A percentile compares a stretch with the other conserved stretches of the same genome.
phyloP scores from a whole-genome alignment of 2,113 vertebrate species.

The Cettia cetti region DNA sequence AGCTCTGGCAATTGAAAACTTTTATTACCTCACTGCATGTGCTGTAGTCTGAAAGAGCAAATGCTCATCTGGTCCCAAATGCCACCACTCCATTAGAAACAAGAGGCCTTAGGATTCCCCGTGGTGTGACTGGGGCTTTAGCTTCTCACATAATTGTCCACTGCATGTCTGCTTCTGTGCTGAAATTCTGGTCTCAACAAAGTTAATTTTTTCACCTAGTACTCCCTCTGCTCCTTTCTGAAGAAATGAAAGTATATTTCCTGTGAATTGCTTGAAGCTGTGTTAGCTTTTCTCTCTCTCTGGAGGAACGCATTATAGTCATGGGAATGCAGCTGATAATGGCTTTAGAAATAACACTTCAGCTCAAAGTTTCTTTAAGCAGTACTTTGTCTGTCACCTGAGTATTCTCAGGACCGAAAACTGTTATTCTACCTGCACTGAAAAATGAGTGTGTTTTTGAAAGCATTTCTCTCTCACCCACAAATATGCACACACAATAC shows the following conservation, averaged over 20 bases:
- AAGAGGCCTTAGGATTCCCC: neutral
- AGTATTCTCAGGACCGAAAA: conserved; percentile 52
- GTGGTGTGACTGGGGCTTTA: neutral
- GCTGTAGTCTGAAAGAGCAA: neutral
- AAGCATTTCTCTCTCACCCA: conserved; percentile 26
- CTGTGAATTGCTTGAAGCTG: neutral
- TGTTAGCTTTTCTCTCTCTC: conserved; percentile 25
- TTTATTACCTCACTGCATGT: neutral
- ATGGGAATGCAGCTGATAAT: conserved; percentile 52
- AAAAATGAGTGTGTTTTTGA: conserved; percentile 46
- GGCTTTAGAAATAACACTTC: conserved; percentile 60
- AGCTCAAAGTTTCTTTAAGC: conserved; percentile 58
- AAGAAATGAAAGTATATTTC: conserved; percentile 37
- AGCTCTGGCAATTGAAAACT: neutral
- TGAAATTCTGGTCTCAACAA: conserved; percentile 5
- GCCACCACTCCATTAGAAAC: neutral
- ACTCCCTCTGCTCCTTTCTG: conserved; percentile 12
- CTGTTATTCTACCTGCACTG: conserved; percentile 49
- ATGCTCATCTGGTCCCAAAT: neutral
- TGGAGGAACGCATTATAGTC: conserved; percentile 50
- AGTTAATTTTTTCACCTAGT: conserved; percentile 27
- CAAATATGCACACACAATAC: conserved; percentile 31
- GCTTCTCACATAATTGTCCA: neutral
- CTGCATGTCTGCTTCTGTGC: neutral
- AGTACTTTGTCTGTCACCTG: conserved; percentile 57